These are phyloP conservation scores for Drosophila anceps DNA, from an alignment of 2,888 invertebrate genomes.

Conservation along the genomic window DNA sequence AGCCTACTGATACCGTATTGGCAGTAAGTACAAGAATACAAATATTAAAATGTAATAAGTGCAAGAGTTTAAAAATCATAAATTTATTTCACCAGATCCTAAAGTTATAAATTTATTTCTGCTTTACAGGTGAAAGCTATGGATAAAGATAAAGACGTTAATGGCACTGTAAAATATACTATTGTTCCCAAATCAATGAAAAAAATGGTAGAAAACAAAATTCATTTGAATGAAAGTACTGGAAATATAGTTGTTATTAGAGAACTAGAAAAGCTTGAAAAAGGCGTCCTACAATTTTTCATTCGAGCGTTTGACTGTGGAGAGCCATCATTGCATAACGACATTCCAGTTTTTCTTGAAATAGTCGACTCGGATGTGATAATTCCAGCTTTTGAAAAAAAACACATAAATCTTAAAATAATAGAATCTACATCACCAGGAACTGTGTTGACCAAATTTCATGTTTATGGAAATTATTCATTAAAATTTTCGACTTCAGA, in stretches of 20 bases:
- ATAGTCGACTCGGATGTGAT: conserved; percentile 90
- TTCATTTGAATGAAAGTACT: conserved; percentile 89
- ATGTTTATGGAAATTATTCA: conserved; percentile 88
- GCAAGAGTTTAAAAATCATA: neutral
- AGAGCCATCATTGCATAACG: conserved; percentile 90
- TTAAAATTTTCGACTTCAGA: conserved; percentile 88
- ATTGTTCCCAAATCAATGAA: conserved; percentile 89
- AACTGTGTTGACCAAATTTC: conserved; percentile 89
- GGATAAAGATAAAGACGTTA: conserved; percentile 92
- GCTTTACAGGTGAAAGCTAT: conserved; percentile 88
- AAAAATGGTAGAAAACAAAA: conserved; percentile 88
- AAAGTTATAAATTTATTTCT: conserved; percentile 4
- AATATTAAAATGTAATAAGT: neutral
- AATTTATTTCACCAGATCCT: no score
- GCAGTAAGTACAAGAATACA: conserved; percentile 85
- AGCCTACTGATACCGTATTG: conserved; percentile 87
- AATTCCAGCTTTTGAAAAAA: conserved; percentile 91
- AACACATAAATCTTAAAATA: conserved; percentile 91
- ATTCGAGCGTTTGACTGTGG: conserved; percentile 95
- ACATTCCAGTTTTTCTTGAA: conserved; percentile 93
- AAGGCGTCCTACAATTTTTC: conserved; percentile 94
- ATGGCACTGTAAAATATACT: conserved; percentile 91
- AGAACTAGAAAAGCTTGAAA: conserved; percentile 84
- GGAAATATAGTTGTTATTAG: conserved; percentile 48
- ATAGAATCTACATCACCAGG: conserved; percentile 90